phyloP scores from a whole-genome alignment of 2,113 vertebrate species.

The Charadrius vociferus region DNA sequence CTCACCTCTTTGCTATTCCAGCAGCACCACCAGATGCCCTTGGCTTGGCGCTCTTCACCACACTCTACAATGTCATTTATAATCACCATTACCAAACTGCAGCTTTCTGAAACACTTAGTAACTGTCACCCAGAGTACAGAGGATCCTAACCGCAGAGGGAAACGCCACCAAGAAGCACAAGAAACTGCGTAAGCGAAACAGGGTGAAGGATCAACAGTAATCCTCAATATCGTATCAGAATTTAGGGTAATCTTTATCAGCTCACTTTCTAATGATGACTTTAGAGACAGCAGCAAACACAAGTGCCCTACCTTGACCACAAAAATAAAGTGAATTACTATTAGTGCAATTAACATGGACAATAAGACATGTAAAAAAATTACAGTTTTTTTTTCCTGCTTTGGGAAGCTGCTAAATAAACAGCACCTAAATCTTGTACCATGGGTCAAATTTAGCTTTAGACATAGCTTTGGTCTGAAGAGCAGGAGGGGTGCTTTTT shows the following conservation, averaged over 20 bases:
- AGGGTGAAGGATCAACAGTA: neutral
- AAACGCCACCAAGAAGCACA: neutral
- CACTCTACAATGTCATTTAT: neutral
- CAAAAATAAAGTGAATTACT: neutral
- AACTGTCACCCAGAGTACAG: neutral
- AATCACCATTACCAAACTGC: neutral
- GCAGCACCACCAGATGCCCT: neutral
- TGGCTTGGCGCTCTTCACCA: neutral
- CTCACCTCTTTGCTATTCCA: neutral
- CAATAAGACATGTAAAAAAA: neutral
- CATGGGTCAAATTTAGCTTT: neutral
- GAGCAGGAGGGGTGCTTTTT: neutral
- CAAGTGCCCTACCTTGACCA: neutral
- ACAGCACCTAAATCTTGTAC: neutral
- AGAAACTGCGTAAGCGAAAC: neutral
- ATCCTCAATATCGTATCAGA: neutral
- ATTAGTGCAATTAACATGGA: neutral
- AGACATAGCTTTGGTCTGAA: neutral
- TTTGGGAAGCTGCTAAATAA: neutral
- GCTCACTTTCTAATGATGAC: neutral
- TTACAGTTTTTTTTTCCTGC: no score
- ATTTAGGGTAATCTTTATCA: neutral
- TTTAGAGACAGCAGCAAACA: neutral
- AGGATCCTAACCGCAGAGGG: neutral
- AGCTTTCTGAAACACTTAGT: neutral